Conservation (phyloP, 2,888 invertebrate genomes). For the Agonopterix subpropinquella region DNA sequence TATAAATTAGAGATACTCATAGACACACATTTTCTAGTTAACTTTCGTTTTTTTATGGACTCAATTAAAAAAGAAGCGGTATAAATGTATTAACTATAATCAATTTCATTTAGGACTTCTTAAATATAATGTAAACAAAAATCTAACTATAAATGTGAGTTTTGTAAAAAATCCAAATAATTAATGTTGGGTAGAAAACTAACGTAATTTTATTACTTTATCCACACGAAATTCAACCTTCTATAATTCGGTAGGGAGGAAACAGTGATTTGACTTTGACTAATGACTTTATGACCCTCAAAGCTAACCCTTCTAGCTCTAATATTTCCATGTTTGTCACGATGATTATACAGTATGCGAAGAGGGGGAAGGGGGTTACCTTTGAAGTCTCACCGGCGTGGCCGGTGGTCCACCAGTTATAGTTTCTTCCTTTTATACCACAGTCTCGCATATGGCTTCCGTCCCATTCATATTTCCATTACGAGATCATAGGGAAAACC, state of each 20-base stretch:
- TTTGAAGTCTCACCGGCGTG: slow-evolving; percentile 59
- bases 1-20: too few relatives aligned
- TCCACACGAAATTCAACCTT: too few relatives aligned
- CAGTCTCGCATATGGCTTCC: slow-evolving; percentile 53
- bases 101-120: too few relatives aligned
- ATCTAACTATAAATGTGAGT: too few relatives aligned
- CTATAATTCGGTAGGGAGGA: slow-evolving; percentile 2
- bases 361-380: slow-evolving; percentile 26
- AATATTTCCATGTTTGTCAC: slow-evolving; percentile 44
- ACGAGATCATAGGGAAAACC: slow-evolving; percentile 36
- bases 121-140: too few relatives aligned
- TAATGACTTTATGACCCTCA: slow-evolving; percentile 36
- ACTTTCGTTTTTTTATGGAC: too few relatives aligned
- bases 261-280: slow-evolving; percentile 32
- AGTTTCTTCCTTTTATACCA: slow-evolving; percentile 51
- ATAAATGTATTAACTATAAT: too few relatives aligned
- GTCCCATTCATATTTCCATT: slow-evolving; percentile 50
- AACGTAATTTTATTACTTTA: too few relatives aligned
- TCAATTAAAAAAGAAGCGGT: too few relatives aligned
- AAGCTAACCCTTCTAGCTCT: slow-evolving; percentile 34
- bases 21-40: too few relatives aligned
- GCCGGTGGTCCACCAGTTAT: slow-evolving; percentile 61
- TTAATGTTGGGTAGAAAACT: too few relatives aligned
- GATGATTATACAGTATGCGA: slow-evolving; percentile 46
- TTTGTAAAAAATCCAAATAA: too few relatives aligned